phyloP scores from a whole-genome alignment of 2,797 vertebrate species.

The Scleropages formosus region DNA sequence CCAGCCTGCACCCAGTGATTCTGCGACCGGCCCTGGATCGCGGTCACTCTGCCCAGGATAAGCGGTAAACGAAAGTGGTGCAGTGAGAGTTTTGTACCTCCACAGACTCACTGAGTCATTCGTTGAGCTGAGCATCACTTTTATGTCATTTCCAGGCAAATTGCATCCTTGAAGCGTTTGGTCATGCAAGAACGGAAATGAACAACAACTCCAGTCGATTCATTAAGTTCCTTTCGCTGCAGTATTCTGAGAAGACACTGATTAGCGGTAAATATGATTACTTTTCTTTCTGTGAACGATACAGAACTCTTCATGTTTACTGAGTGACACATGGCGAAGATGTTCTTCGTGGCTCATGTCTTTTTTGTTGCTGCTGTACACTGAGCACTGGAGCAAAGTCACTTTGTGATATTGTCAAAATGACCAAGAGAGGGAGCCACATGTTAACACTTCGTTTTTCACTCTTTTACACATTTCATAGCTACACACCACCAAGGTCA shows the following conservation, averaged over 20 bases:
- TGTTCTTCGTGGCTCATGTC: not conserved
- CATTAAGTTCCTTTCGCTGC: constrained; percentile 82
- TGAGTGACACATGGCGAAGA: not conserved
- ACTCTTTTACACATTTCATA: not conserved
- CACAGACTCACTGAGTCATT: too few species aligned
- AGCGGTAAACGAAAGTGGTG: too few species aligned
- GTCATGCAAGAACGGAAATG: constrained; percentile 83
- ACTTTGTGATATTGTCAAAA: not conserved
- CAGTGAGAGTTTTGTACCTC: too few species aligned
- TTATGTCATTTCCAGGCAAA: constrained; percentile 67
- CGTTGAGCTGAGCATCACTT: not conserved
- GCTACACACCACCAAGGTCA: not conserved
- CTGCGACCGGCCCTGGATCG: too few species aligned
- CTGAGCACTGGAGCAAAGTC: too few species aligned
- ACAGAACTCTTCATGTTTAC: not conserved
- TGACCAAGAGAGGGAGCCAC: constrained; percentile 59
- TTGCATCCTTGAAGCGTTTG: constrained; percentile 86
- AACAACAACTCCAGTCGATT: constrained; percentile 84
- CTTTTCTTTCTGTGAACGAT: not conserved
- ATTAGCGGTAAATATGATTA: constrained; percentile 71
- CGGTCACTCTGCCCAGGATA: too few species aligned
- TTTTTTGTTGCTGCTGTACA: too few species aligned
- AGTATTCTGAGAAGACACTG: constrained; percentile 80
- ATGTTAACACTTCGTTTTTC: constrained; percentile 30
- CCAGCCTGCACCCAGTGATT: too few species aligned